These are phyloP conservation scores for Aleiodes alternator DNA, from an alignment of 2,888 invertebrate genomes.

Conservation along the genomic window DNA sequence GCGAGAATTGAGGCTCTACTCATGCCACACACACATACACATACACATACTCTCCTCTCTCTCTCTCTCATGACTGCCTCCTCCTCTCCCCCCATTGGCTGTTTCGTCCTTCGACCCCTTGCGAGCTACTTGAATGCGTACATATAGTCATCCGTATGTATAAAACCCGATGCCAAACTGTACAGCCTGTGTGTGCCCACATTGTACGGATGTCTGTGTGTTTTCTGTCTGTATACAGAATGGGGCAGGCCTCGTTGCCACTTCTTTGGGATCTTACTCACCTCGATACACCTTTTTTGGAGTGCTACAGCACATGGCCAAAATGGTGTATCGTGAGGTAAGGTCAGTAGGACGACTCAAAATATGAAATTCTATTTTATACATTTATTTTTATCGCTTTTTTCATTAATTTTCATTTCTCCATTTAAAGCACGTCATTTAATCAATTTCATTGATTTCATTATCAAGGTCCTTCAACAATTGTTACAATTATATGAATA, in stretches of 20 bases:
- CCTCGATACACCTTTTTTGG: constrained; percentile 41
- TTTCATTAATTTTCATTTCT: too few relatives aligned
- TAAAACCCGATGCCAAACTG: constrained; percentile 7
- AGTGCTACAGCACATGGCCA: constrained; percentile 32
- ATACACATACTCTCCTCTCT: background rate
- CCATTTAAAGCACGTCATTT: too few relatives aligned
- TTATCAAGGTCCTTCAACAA: too few relatives aligned
- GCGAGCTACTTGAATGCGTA: constrained; percentile 40
- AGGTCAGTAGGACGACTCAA: constrained; percentile 34
- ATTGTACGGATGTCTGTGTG: constrained; percentile 11
- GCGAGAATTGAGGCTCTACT: background rate
- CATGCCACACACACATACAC: background rate
- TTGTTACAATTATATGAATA: too few relatives aligned
- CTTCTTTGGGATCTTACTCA: constrained; percentile 44
- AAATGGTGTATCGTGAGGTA: constrained; percentile 35
- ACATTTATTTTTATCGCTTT: background rate
- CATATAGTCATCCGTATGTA: constrained; percentile 31
- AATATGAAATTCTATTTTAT: background rate
- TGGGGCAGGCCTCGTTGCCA: constrained; percentile 37
- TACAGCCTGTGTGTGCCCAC: constrained; percentile 18
- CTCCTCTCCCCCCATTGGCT: constrained; percentile 27
- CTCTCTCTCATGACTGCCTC: constrained; percentile 6
- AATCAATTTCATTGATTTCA: too few relatives aligned
- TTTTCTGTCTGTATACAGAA: constrained; percentile 16
- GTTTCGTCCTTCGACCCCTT: constrained; percentile 42